phyloP scores from a whole-genome alignment of 2,888 invertebrate species.

The Scaptomyza caliginosa region DNA sequence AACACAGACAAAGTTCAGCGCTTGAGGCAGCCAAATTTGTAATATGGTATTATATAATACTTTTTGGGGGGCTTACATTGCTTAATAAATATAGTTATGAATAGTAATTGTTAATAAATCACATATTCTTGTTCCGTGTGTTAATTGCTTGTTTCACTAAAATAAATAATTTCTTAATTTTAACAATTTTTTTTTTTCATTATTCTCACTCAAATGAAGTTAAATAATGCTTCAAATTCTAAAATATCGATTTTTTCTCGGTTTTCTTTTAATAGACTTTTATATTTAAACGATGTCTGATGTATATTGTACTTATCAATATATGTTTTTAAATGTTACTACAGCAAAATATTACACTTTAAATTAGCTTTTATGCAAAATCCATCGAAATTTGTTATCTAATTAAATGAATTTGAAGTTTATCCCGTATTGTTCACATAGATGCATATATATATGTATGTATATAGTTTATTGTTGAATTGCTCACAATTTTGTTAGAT shows the following conservation, averaged over 20 bases:
- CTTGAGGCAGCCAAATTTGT: constrained; percentile 88
- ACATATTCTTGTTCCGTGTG: constrained; percentile 4
- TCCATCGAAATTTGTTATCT: constrained; percentile 35
- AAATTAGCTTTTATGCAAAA: constrained; percentile 51
- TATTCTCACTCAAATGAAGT: background rate
- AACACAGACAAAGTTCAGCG: constrained; percentile 89
- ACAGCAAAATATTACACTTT: constrained; percentile 67
- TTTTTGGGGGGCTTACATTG: background rate
- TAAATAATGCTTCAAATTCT: too few relatives aligned
- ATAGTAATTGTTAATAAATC: constrained; percentile 3
- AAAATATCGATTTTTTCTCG: background rate
- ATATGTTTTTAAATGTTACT: constrained; percentile 56
- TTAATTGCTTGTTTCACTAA: background rate
- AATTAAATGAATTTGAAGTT: constrained; percentile 19
- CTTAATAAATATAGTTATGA: background rate
- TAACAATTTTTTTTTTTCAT: background rate
- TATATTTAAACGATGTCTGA: constrained; percentile 65
- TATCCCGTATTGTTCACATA: constrained; percentile 19
- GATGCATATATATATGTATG: constrained; percentile 12
- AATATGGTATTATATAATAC: constrained; percentile 15
- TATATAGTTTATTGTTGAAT: constrained; percentile 28
- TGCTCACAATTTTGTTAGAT: constrained; percentile 46
- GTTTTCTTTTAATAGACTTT: background rate
- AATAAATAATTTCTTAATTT: background rate
- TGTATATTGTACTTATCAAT: constrained; percentile 57